Conservation (phyloP, 2,888 invertebrate genomes). For the Dolichopus griseipennis region DNA sequence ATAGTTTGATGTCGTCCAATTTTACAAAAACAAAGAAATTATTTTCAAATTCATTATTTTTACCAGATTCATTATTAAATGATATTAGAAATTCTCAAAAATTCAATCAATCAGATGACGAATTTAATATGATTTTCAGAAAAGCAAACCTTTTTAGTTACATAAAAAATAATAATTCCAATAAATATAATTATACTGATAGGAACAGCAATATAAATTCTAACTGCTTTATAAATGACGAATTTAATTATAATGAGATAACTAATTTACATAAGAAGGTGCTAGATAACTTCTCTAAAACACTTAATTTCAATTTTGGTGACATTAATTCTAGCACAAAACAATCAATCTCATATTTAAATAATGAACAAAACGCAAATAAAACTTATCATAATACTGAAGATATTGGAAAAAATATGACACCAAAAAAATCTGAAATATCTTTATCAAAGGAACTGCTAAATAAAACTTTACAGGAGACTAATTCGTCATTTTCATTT, state of each 20-base stretch:
- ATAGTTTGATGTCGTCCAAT: conserved; percentile 42
- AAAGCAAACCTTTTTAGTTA: too few species aligned
- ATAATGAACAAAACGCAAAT: too few species aligned
- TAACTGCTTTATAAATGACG: neutral
- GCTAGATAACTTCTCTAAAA: neutral
- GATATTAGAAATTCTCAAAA: conserved; percentile 58
- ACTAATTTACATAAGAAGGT: neutral
- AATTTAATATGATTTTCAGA: too few species aligned
- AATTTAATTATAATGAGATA: neutral
- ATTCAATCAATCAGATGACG: too few species aligned
- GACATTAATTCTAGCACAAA: too few species aligned
- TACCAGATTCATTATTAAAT: conserved; percentile 58
- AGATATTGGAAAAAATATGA: neutral
- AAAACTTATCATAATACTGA: too few species aligned
- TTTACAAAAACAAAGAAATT: conserved; percentile 13
- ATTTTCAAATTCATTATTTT: conserved; percentile 44
- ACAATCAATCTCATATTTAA: too few species aligned
- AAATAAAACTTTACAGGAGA: neutral
- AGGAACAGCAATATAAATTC: neutral
- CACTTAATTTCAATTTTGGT: neutral
- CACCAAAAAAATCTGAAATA: conserved; percentile 11
- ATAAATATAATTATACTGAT: too few species aligned
- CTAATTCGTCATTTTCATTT: conserved; percentile 37
- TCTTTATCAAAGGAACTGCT: conserved; percentile 19
- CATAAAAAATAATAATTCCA: neutral